These are phyloP conservation scores for Agrochola lychnidis DNA, from an alignment of 2,888 invertebrate genomes.

Conservation along the genomic window DNA sequence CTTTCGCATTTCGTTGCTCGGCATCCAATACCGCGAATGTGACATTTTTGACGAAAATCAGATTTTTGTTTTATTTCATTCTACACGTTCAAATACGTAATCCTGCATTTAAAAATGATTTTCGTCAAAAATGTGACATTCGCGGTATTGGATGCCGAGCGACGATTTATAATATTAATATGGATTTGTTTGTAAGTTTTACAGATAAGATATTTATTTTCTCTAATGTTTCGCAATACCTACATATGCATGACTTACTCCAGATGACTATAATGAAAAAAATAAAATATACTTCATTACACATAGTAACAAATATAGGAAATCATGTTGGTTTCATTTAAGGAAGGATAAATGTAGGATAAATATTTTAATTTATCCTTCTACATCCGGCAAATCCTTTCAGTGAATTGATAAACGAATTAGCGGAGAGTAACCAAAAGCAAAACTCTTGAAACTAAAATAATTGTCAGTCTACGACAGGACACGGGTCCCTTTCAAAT, in stretches of 20 bases:
- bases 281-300: background rate
- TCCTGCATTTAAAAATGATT: no score
- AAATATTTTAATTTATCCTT: constrained; percentile 2
- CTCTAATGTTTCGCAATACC: background rate
- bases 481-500: background rate
- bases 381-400: background rate
- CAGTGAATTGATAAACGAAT: background rate
- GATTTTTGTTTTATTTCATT: no score
- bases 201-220: background rate
- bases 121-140: no score
- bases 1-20: no score
- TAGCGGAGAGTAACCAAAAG: background rate
- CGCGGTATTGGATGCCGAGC: no score
- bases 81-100: no score
- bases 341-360: background rate
- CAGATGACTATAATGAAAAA: no score
- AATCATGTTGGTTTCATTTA: background rate
- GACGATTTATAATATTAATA: background rate
- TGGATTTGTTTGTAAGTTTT: background rate
- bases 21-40: no score
- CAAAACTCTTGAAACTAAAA: background rate
- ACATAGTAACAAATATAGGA: background rate
- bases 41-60: no score
- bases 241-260: background rate
- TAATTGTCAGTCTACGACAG: background rate